Evolutionary conservation across 2,113 vertebrate genomes (phyloP).

Genomic region (Sander lucioperca): DNA sequence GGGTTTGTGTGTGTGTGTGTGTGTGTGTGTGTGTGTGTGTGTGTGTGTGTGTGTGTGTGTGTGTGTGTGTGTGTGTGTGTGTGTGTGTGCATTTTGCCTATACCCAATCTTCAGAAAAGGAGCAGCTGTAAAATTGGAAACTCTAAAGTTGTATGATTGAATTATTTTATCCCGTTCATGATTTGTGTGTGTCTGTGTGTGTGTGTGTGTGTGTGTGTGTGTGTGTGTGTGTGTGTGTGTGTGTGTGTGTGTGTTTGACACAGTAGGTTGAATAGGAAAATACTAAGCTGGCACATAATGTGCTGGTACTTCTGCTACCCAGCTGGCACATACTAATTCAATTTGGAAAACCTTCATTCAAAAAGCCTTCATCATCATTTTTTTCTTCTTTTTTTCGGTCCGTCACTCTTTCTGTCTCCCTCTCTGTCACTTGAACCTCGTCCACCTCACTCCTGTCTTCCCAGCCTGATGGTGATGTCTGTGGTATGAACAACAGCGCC

Average conservation of each 20-base stretch:
- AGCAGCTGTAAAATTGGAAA: too few species aligned
- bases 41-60: background rate
- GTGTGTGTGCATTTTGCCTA: background rate
- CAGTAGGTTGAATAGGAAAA: constrained; percentile 8
- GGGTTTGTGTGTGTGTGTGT: background rate
- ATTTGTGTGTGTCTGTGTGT: background rate
- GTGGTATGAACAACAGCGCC: constrained; percentile 9
- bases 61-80: background rate
- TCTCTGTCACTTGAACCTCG: background rate
- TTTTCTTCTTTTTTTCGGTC: background rate
- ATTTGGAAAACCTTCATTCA: constrained; percentile 14
- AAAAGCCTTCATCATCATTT: background rate
- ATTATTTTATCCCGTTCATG: too few species aligned
- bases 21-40: background rate
- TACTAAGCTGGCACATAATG: background rate
- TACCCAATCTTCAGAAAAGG: too few species aligned
- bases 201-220: background rate
- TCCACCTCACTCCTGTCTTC: background rate
- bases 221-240: background rate
- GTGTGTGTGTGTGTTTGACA: background rate
- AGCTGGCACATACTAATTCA: constrained; percentile 15
- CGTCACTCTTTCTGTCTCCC: background rate
- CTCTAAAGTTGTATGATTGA: too few species aligned
- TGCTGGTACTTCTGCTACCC: constrained; percentile 11
- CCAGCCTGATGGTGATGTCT: background rate